Conservation (phyloP, 2,113 vertebrate species). For the Mellivora capensis region DNA sequence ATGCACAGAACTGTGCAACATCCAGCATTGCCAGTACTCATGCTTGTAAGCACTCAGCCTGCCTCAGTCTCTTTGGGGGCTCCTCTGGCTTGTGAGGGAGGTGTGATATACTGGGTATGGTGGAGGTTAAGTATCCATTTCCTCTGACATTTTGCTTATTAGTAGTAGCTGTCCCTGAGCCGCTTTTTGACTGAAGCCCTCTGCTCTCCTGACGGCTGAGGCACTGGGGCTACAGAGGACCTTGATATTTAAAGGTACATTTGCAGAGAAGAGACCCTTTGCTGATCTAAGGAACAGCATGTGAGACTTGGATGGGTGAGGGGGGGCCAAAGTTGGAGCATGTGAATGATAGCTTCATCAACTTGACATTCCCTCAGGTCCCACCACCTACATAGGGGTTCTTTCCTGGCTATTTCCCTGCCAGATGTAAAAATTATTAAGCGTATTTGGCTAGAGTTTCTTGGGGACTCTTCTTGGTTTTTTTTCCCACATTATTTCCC, state of each 20-base stretch:
- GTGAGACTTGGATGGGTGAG: neutral
- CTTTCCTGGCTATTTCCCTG: constrained; percentile 63
- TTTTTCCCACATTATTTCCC: neutral
- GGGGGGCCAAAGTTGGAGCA: neutral
- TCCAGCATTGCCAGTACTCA: neutral
- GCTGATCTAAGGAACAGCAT: constrained; percentile 68
- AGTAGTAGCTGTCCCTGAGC: constrained; percentile 16
- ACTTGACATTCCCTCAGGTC: constrained; percentile 8
- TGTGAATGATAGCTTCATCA: constrained; percentile 72
- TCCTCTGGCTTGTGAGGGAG: neutral
- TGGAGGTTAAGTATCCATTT: constrained; percentile 64
- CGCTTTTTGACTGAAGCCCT: constrained; percentile 45
- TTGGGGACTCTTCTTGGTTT: constrained; percentile 33
- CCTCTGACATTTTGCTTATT: constrained; percentile 43
- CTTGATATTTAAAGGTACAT: constrained; percentile 34
- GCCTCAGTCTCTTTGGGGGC: neutral
- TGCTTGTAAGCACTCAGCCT: neutral
- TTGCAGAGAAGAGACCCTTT: constrained; percentile 10
- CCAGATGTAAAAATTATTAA: constrained; percentile 76
- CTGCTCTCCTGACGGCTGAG: constrained; percentile 3
- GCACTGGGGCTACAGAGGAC: neutral
- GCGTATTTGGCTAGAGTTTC: constrained; percentile 51
- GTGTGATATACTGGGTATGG: neutral
- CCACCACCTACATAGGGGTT: constrained; percentile 54
- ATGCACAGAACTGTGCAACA: neutral